Percentiles rank a stretch among this genome's conserved stretches.
phyloP scores from a whole-genome alignment of 2,797 vertebrate genomes.

The Paedocypris micromegethes region DNA sequence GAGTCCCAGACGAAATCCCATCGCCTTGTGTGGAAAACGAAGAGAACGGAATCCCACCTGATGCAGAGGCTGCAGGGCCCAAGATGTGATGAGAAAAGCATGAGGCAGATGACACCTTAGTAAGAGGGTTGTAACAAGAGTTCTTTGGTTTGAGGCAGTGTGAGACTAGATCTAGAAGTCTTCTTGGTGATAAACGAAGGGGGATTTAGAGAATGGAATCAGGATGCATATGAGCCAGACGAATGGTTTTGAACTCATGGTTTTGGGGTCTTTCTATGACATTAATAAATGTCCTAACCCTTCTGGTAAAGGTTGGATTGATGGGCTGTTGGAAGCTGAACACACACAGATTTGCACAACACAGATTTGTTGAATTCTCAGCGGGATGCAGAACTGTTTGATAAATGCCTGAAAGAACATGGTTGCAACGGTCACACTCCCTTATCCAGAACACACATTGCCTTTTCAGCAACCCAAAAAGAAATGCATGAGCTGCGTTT shows the following conservation, averaged over 20 bases:
- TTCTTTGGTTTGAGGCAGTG: slow-evolving; percentile 44
- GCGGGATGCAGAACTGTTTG: slow-evolving; percentile 10
- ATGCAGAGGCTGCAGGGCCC: slow-evolving; percentile 69
- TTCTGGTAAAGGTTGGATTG: no score
- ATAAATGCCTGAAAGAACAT: slow-evolving; percentile 47
- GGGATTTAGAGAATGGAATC: slow-evolving; percentile 8
- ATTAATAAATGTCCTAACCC: no score
- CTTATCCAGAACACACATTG: slow-evolving; percentile 46
- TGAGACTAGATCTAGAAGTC: slow-evolving; percentile 48
- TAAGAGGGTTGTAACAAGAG: slow-evolving; percentile 22
- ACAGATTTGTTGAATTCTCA: neutral
- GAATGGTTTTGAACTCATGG: no score
- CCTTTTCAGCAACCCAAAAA: slow-evolving; percentile 73
- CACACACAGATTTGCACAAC: no score
- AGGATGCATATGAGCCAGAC: neutral
- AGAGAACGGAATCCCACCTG: slow-evolving; percentile 68
- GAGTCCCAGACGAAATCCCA: slow-evolving; percentile 74
- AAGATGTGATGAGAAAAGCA: slow-evolving; percentile 64
- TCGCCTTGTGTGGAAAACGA: slow-evolving; percentile 65
- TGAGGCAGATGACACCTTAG: slow-evolving; percentile 18
- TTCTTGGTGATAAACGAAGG: slow-evolving; percentile 39
- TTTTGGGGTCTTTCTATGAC: no score
- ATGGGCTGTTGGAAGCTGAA: no score
- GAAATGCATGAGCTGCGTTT: slow-evolving; percentile 80
- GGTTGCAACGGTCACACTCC: slow-evolving; percentile 53